Evolutionary conservation across 2,113 vertebrate species (phyloP), one percentile per base, ranked within the genome.

Genomic region (Epinephelus fuscoguttatus): DNA sequence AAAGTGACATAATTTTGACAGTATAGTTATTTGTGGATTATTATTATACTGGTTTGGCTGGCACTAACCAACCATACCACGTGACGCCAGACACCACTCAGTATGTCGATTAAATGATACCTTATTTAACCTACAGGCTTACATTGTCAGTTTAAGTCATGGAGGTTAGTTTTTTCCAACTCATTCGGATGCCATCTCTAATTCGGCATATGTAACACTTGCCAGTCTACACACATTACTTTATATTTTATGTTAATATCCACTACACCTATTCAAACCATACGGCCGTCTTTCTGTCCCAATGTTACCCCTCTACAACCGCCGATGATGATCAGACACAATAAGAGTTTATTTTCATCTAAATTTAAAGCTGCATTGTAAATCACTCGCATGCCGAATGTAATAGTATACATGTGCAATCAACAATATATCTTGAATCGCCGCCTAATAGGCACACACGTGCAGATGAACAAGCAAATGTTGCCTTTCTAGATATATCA

Each of bases 401-500:
- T 14, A 13, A 53, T 9, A 1, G 0, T 11, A 25, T 0, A 19
- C 1, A 0, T 4, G 12, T 5, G 0, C 4, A 19, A 21, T 25
- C 6, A 49, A 11, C 0, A 18, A 14, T 19, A 9, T 4, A 3
- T 8, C 0, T 25, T 21, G 1, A 17, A 12, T 2, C 1, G 1
- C 3, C 1, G 12, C 2, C 0, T 12, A 8, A 6, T 8, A 6
- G 0, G 6, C 19, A 0, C 0, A 23, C 0, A 5, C 1, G 19
- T 27, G 14, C 4, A 67, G 11, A 52, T 1, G 7, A 15, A 10
- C 0, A 1, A 6, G 1, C 5, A 40, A 11, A 49, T 14, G 0
- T 21, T 13, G 0, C 0, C 27, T 8, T 7, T 19, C 3, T 0
- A 3, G 0, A 21, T 50, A 2, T 6, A 14, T 57, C 1, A 37